A percentile compares a stretch with the other conserved stretches of the same genome.
Conservation (phyloP, 2,113 vertebrate species). For the Pipra filicauda region DNA sequence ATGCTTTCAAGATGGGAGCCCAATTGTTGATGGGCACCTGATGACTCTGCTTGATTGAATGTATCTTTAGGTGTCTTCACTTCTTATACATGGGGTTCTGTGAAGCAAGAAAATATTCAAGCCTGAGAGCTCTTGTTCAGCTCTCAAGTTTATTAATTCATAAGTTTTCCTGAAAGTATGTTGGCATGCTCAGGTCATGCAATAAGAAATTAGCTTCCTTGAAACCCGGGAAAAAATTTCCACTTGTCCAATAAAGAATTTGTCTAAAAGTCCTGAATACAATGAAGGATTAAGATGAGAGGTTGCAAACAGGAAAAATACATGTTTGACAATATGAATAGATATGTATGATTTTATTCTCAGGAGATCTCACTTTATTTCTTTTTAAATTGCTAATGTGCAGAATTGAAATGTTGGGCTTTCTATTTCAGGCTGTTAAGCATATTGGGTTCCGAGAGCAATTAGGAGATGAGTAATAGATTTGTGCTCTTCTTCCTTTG, state of each 20-base stretch:
- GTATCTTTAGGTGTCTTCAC: not conserved
- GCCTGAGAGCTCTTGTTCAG: not conserved
- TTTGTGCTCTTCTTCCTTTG: not conserved
- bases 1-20: not conserved
- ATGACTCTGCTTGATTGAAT: not conserved
- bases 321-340: not conserved
- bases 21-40: not conserved
- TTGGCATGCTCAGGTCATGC: not conserved
- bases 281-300: not conserved
- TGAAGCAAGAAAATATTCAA: not conserved
- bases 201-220: not conserved
- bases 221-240: not conserved
- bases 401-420: not conserved
- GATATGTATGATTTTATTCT: not conserved
- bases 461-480: not conserved
- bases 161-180: not conserved
- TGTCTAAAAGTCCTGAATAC: not conserved
- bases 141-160: not conserved
- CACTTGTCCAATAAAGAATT: not conserved
- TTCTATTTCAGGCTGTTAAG: not conserved
- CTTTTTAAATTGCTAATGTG: not conserved
- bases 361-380: not conserved
- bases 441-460: not conserved
- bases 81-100: not conserved
- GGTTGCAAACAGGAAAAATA: not conserved